Base-by-base conservation (phyloP, 2,888 invertebrate species). In the Leptinotarsa juncta region DNA sequence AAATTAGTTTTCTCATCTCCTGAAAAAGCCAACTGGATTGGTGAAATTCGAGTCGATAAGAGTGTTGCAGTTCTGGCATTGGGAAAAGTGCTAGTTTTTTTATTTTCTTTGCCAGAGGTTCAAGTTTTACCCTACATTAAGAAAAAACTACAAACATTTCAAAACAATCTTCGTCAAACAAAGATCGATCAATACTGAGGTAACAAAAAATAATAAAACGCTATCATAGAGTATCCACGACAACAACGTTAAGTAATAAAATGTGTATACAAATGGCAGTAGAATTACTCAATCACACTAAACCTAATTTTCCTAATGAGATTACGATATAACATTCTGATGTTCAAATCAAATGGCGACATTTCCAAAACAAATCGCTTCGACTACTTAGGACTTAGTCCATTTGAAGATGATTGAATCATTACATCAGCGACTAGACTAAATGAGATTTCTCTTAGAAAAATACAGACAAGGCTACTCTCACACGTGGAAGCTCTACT, bases 191-290 rank as follows among this genome's bases (percentile, higher is more conserved):
- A 60, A 60, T 60, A 60, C 60, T 23, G 60, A 26, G 23, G 18
- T 26, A 15, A 60, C 18, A 26, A 20, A 60, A 42, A 42, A 42
- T 23, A 60, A 20, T 20, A 60, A 60, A 60, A 26, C 15, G 26
- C 7, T 60, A 15, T 20, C 60, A 23, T 12, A 20, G 15, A 57
- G 4, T 18, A 57, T 57, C 18, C 42, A 53, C 50, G n/a, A 55
- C 60, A 60, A 16, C 26, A 60, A 60, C 57, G 26, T 26, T 60
- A 23, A 60, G 26, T 60, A 60, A 23, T 60, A 16, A 60, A 60
- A 20, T 60, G 16, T 26, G 42, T 42, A 23, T 60, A 23, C 26
- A 60, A 60, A 60, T 60, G 60, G 60, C 60, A 60, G 60, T 60
- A 60, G 20, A 26, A 60, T 53, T 18, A 20, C 16, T 60, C 14